These are phyloP conservation scores for Maccullochella peelii DNA, from an alignment of 2,113 vertebrate genomes.

Conservation along the genomic window DNA sequence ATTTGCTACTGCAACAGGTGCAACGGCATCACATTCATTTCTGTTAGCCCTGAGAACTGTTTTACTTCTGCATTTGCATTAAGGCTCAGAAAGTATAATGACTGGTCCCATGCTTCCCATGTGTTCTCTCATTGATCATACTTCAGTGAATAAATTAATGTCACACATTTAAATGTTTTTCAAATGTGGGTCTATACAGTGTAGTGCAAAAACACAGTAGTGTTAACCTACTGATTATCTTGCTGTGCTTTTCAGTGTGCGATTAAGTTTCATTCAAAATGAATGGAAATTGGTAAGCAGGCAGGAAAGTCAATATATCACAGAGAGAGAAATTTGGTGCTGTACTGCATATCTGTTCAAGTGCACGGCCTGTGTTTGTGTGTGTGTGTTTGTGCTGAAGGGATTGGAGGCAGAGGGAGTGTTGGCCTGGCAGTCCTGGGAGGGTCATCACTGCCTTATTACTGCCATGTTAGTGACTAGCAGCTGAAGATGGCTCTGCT, in stretches of 20 bases:
- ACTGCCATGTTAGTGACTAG: constrained; percentile 78
- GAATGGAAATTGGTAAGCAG: constrained; percentile 22
- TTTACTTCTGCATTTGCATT: constrained; percentile 26
- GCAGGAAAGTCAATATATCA: constrained; percentile 34
- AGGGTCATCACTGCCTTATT: constrained; percentile 79
- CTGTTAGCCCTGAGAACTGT: not conserved
- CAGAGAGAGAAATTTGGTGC: constrained; percentile 36
- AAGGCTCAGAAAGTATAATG: constrained; percentile 1
- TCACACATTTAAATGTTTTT: not conserved
- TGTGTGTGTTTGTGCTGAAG: constrained; percentile 53
- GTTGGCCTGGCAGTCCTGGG: constrained; percentile 70
- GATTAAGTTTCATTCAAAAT: constrained; percentile 7
- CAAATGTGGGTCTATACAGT: not conserved
- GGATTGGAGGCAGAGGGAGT: constrained; percentile 59
- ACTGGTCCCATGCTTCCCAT: not conserved
- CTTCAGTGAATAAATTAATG: constrained; percentile 11
- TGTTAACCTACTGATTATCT: not conserved
- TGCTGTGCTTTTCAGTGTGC: not conserved
- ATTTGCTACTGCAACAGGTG: constrained; percentile 56
- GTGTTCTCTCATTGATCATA: constrained; percentile 21
- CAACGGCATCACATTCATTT: not conserved
- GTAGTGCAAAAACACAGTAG: not conserved
- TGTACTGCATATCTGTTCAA: constrained; percentile 22
- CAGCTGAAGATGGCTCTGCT: constrained; percentile 79
- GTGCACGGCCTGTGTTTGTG: constrained; percentile 44